Evolutionary conservation across 2,797 vertebrate species (phyloP), one percentile per base, ranked within the genome.

Genomic region (Carapus acus): DNA sequence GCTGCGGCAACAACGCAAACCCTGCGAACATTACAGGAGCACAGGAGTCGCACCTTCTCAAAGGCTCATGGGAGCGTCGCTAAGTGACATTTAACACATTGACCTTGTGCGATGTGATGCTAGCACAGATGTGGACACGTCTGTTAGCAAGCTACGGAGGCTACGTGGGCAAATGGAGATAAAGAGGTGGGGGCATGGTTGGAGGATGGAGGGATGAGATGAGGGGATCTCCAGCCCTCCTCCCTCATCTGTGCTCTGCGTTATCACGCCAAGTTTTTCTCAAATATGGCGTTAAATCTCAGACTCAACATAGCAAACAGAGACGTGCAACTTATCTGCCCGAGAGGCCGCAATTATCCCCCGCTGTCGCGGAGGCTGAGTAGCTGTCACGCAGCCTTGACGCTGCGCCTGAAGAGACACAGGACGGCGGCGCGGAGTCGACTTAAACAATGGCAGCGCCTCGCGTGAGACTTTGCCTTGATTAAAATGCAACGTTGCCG

Each of bases 401-500:
- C 85, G 79, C 65, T 79, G 58, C 66, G 78, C 76, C 79, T 82
- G 85, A 87, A 77, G 83, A 76, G 75, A 59, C 12, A 62, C 72
- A 74, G 86, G 88, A 88, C 85, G 87, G 84, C 84, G 76, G 73
- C 62, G 53, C 62, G 78, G 74, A 82, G 78, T 73, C 77, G 71
- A 79, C 68, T 82, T 77, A 73, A 83, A 85, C 83, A 82, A 84
- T 79, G 78, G 80, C 54, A 76, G 76, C 79, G 76, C 54, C 65
- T 75, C 71, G 45, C 76, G 83, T 79, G 80, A 81, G 66, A 80
- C 65, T 59, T 65, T 67, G 67, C 69, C 79, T 84, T 87, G 83
- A 88, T 87, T 87, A 84, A 82, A 86, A 84, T 81, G 71, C 73
- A 82, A 62, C 40, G 51, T 69, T 82, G 62, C 58, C 70, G 69